Conservation (phyloP, 2,888 invertebrate species). For the Folsomia manolachei region DNA sequence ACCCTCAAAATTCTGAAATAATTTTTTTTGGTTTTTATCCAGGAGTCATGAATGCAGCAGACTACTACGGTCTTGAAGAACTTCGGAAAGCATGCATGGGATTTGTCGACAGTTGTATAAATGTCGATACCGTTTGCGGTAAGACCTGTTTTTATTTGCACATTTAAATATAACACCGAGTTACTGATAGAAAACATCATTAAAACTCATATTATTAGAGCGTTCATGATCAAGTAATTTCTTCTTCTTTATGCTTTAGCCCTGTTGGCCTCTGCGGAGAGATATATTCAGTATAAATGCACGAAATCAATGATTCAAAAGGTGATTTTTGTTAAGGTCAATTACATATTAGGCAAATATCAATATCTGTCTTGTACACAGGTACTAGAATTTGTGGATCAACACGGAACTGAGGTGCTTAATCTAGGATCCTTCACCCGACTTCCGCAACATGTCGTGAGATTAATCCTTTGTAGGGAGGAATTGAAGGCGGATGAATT, state of each 20-base stretch:
- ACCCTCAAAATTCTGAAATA: too few relatives aligned
- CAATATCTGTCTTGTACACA: too few relatives aligned
- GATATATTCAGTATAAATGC: constrained; percentile 93
- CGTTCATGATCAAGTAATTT: too few relatives aligned
- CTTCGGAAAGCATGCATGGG: constrained; percentile 83
- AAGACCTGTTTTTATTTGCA: too few relatives aligned
- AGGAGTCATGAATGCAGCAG: constrained; percentile 95
- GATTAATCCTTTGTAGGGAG: constrained; percentile 82
- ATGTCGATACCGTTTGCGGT: constrained; percentile 88
- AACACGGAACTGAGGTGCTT: constrained; percentile 87
- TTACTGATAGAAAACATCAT: too few relatives aligned
- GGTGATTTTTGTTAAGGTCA: constrained; percentile 58
- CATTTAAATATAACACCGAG: too few relatives aligned
- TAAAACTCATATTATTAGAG: too few relatives aligned
- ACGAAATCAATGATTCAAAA: constrained; percentile 90
- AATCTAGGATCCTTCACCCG: constrained; percentile 88
- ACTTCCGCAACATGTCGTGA: constrained; percentile 85
- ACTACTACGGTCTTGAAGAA: constrained; percentile 89
- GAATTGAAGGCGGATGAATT: constrained; percentile 89
- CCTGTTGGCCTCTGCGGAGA: constrained; percentile 84
- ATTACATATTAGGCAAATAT: too few relatives aligned
- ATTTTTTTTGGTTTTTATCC: constrained; percentile 52
- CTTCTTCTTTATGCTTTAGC: too few relatives aligned
- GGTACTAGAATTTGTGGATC: constrained; percentile 90
- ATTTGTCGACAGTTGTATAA: constrained; percentile 90